phyloP scores from a whole-genome alignment of 1,140 invertebrate species.

The Aphelenchoides fujianensis region DNA sequence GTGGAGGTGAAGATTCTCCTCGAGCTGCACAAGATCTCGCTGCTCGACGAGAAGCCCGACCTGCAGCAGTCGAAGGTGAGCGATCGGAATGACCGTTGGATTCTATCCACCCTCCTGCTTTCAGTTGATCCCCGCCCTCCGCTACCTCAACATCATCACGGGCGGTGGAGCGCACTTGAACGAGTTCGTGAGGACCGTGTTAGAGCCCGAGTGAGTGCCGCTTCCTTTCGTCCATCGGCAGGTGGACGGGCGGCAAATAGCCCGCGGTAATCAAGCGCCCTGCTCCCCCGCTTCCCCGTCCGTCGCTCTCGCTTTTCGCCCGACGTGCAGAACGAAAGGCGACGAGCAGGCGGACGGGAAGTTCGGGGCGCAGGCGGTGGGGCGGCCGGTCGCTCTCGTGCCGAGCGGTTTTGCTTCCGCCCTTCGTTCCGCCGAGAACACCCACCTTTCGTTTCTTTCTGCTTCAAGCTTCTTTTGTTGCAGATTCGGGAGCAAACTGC shows the following conservation, averaged over 20 bases:
- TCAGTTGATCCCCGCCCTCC: neutral
- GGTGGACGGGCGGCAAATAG: too few relatives aligned
- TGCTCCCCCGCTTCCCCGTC: too few relatives aligned
- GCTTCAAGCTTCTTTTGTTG: neutral
- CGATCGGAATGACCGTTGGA: neutral
- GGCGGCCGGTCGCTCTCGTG: too few relatives aligned
- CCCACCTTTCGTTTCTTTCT: too few relatives aligned
- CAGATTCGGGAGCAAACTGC: neutral
- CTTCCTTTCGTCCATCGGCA: too few relatives aligned
- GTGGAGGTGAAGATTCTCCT: conserved; percentile 15
- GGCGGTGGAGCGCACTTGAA: neutral
- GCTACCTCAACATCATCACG: neutral
- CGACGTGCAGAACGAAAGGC: too few relatives aligned
- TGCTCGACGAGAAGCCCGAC: neutral
- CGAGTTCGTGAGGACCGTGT: neutral
- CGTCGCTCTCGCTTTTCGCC: too few relatives aligned
- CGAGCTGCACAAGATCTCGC: conserved; percentile 10
- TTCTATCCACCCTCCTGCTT: neutral
- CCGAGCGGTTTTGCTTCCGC: too few relatives aligned
- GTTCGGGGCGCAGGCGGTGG: too few relatives aligned
- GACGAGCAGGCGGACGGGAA: too few relatives aligned
- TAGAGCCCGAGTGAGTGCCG: neutral
- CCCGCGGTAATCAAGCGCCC: too few relatives aligned
- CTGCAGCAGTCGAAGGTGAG: conserved; percentile 2
- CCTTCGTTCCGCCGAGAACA: too few relatives aligned